Base-by-base conservation (phyloP, 2,888 invertebrate genomes). In the Sarcophaga carnaria region DNA sequence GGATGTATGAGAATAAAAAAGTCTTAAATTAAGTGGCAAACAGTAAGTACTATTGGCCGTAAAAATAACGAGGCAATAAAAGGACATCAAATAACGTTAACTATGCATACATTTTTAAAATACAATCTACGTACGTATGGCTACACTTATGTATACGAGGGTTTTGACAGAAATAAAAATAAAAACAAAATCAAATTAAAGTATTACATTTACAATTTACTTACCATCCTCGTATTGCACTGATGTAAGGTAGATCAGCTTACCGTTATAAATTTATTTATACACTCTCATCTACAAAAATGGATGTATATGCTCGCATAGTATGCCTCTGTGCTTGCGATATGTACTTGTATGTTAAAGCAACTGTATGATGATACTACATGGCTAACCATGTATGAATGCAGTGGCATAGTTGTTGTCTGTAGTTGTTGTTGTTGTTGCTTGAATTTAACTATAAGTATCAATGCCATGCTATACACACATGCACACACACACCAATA, bases 61-160 rank as follows among this genome's bases (percentile, higher is more conserved):
- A 37, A 76, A 72, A 76, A 67, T 66, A 76, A 59, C 37, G 66
- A 76, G 54, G n/a, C 27, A 66, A 76, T 64, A 59, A 64, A 66
- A 64, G 37, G 59, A 25, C 37, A 75, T 45, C 63, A 64, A 49
- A 59, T 66, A 59, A 67, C 66, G 54, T 0, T 76, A n/a, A 8
- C 59, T 14, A 8, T 17, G n/a, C 17, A 69, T 47, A 14, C 17
- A 64, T 10, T 37, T 37, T 37, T 37, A 37, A 10, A 37, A 37
- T 37, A 37, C 37, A 37, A 37, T 37, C 37, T 37, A 37, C 37
- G 8, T 37, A 37, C 37, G 37, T 37, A 37, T 37, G 37, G 8
- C 8, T 8, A 8, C 37, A 37, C 37, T 37, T 8, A 10, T 5
- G 6, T 37, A 49, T 54, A 54, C 54, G 54, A 54, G 54, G 17